Evolutionary conservation across 2,888 invertebrate species (phyloP).

Genomic region (Neocrepidodera transversa): DNA sequence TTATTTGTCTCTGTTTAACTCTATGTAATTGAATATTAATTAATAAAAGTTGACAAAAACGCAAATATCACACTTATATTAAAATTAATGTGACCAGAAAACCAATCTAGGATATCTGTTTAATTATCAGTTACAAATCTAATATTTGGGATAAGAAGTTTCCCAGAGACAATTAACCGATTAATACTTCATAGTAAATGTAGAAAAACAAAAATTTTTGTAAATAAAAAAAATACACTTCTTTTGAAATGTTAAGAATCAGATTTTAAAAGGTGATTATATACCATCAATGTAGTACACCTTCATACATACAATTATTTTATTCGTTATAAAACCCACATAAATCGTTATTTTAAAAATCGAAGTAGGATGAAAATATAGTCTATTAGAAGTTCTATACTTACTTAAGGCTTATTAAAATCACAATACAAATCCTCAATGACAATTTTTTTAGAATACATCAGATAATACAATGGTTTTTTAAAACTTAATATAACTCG

Average conservation of each 20-base stretch:
- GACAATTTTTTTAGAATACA: conserved; percentile 6
- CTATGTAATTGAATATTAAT: too few species aligned
- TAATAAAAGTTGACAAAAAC: too few species aligned
- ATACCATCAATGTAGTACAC: too few species aligned
- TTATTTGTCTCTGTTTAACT: too few species aligned
- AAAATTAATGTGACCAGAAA: too few species aligned
- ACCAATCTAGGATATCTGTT: too few species aligned
- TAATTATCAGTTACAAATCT: too few species aligned
- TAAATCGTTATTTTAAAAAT: neutral
- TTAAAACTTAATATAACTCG: too few species aligned
- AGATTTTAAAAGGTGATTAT: neutral
- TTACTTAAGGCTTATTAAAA: conserved; percentile 28
- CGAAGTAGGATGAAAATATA: neutral
- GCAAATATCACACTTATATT: too few species aligned
- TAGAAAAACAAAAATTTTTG: neutral
- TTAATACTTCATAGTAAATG: neutral
- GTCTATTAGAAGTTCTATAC: neutral
- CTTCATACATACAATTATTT: neutral
- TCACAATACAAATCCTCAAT: conserved; percentile 17
- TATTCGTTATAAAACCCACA: neutral
- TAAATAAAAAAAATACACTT: neutral
- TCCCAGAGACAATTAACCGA: neutral
- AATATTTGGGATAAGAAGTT: neutral
- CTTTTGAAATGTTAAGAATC: neutral
- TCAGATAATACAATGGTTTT: neutral